phyloP scores from a whole-genome alignment of 2,888 invertebrate genomes.

The Synergus itoensis region DNA sequence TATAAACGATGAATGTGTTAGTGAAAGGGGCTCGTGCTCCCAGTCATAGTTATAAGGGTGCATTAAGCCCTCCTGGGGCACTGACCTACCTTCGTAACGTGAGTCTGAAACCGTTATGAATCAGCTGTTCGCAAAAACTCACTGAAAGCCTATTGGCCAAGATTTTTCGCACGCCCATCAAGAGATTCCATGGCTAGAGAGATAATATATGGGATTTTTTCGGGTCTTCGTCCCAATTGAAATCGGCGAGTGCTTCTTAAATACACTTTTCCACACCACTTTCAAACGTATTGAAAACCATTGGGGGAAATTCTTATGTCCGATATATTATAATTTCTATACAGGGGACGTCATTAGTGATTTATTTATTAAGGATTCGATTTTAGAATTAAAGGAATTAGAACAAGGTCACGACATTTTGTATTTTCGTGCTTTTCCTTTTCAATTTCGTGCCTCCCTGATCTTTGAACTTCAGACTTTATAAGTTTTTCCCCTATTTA shows the following conservation, averaged over 20 bases:
- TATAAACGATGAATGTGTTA: constrained; percentile 24
- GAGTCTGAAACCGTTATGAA: constrained; percentile 69
- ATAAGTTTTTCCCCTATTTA: no score
- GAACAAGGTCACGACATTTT: no score
- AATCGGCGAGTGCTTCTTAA: constrained; percentile 40
- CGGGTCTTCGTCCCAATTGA: constrained; percentile 39
- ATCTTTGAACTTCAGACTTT: no score
- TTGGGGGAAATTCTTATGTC: not conserved
- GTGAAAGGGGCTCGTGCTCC: constrained; percentile 34
- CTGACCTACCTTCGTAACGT: constrained; percentile 73
- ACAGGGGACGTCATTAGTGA: not conserved
- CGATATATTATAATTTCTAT: not conserved
- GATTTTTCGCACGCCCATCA: constrained; percentile 16
- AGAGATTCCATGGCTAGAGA: not conserved
- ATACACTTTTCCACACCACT: constrained; percentile 32
- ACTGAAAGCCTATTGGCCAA: constrained; percentile 3
- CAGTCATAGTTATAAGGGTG: constrained; percentile 51
- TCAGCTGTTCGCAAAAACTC: constrained; percentile 65
- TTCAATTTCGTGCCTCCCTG: no score
- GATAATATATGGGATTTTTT: constrained; percentile 18
- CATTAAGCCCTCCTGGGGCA: constrained; percentile 67
- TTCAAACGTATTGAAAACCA: not conserved
- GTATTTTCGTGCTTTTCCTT: no score
- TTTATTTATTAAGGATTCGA: not conserved
- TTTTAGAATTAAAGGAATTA: no score